Evolutionary conservation across 2,888 invertebrate genomes (phyloP).

Genomic region (Tortrix viridana): DNA sequence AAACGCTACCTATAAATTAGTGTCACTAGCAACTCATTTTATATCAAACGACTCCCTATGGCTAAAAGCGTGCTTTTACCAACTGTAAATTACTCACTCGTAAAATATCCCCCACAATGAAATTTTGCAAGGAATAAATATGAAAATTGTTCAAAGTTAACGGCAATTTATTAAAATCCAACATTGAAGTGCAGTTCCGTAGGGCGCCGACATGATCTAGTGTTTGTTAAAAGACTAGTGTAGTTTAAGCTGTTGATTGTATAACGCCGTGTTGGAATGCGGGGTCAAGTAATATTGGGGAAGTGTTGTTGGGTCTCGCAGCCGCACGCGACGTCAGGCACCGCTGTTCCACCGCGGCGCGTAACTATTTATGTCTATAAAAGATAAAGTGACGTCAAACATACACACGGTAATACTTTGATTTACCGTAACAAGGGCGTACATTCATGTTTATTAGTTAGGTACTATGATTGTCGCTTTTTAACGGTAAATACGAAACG

Average conservation of each 20-base stretch:
- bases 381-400: constrained; percentile 9
- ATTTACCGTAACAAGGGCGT: neutral
- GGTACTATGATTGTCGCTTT: too few relatives aligned
- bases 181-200: constrained; percentile 31
- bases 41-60: constrained; percentile 17
- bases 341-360: constrained; percentile 15
- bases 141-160: constrained; percentile 20
- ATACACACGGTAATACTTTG: neutral
- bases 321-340: constrained; percentile 29
- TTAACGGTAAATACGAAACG: too few relatives aligned
- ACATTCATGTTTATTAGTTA: neutral
- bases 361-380: constrained; percentile 16
- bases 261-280: neutral
- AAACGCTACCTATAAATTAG: neutral
- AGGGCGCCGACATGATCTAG: constrained; percentile 36
- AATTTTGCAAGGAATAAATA: constrained; percentile 27
- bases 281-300: constrained; percentile 8
- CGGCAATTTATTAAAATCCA: constrained; percentile 33
- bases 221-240: constrained; percentile 5
- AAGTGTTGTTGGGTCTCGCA: constrained; percentile 1
- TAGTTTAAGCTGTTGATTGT: constrained; percentile 8
- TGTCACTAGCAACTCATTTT: neutral
- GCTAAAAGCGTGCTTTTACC: constrained; percentile 14
- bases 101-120: constrained; percentile 19
- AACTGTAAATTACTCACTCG: constrained; percentile 23